phyloP scores from a whole-genome alignment of 2,888 invertebrate species.

The Platypus cylindrus region DNA sequence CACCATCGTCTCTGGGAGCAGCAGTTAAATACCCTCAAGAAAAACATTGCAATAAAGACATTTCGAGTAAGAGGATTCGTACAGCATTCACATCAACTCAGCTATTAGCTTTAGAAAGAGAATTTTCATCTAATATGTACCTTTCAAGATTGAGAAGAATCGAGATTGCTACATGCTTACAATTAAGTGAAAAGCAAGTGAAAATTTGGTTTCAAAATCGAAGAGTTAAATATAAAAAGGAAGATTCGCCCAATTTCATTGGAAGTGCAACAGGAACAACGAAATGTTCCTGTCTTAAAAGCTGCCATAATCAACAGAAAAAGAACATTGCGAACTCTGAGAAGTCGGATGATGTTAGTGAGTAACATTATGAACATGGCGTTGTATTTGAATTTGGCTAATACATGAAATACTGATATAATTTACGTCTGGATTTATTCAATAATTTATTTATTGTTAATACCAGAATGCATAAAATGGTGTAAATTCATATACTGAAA shows the following conservation, averaged over 20 bases:
- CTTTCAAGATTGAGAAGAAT: constrained; percentile 77
- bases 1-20: constrained; percentile 36
- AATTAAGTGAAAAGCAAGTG: constrained; percentile 87
- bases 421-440: too few relatives aligned
- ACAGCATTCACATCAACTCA: constrained; percentile 90
- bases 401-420: too few relatives aligned
- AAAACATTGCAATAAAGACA: constrained; percentile 23
- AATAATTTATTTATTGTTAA: too few relatives aligned
- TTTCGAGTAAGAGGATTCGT: constrained; percentile 75
- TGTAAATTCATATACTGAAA: too few relatives aligned
- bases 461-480: too few relatives aligned
- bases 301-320: constrained; percentile 30
- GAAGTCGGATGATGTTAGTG: too few relatives aligned
- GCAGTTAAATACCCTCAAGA: too few relatives aligned
- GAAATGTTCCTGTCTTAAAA: constrained; percentile 41
- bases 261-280: constrained; percentile 12
- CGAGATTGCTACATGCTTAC: constrained; percentile 81
- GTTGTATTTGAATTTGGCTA: too few relatives aligned
- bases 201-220: constrained; percentile 94
- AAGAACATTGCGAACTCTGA: too few relatives aligned
- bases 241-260: constrained; percentile 46
- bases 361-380: too few relatives aligned
- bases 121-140: constrained; percentile 84
- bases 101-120: constrained; percentile 74
- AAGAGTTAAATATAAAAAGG: constrained; percentile 86